phyloP scores from a whole-genome alignment of 2,113 vertebrate species.

The Mormyrus iriodes region DNA sequence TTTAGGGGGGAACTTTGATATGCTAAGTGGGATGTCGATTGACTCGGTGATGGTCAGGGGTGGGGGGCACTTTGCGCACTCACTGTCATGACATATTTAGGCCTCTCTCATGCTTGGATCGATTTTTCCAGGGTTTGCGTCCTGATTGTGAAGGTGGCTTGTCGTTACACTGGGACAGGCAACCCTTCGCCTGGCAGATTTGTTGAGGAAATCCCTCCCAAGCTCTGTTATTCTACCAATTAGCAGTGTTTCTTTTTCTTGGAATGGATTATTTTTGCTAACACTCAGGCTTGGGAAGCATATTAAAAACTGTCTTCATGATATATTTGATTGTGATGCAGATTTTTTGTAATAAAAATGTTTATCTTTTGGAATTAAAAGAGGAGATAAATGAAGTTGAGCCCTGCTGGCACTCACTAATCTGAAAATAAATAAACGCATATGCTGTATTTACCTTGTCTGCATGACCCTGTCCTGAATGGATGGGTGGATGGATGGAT shows the following conservation, averaged over 20 bases:
- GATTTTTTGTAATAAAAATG: background rate
- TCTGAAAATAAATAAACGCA: background rate
- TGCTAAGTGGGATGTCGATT: too few relatives aligned
- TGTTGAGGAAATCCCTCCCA: background rate
- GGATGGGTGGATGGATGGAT: background rate
- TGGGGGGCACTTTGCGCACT: too few relatives aligned
- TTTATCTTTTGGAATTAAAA: background rate
- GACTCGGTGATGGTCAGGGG: too few relatives aligned
- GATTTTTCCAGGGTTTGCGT: background rate
- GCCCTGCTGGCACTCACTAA: background rate
- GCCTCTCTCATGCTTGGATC: background rate
- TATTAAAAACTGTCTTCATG: background rate
- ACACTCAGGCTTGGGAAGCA: background rate
- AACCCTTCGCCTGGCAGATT: background rate
- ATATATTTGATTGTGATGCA: background rate
- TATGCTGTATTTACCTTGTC: background rate
- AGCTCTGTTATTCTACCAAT: background rate
- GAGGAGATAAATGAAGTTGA: background rate
- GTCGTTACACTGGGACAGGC: background rate
- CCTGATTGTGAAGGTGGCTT: background rate
- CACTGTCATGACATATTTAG: background rate
- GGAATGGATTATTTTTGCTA: background rate
- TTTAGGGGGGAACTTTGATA: too few relatives aligned
- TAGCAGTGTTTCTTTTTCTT: background rate
- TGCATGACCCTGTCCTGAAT: background rate